Evolutionary conservation across 2,888 invertebrate species (phyloP).

Genomic region (Drosophila peninsularis): DNA sequence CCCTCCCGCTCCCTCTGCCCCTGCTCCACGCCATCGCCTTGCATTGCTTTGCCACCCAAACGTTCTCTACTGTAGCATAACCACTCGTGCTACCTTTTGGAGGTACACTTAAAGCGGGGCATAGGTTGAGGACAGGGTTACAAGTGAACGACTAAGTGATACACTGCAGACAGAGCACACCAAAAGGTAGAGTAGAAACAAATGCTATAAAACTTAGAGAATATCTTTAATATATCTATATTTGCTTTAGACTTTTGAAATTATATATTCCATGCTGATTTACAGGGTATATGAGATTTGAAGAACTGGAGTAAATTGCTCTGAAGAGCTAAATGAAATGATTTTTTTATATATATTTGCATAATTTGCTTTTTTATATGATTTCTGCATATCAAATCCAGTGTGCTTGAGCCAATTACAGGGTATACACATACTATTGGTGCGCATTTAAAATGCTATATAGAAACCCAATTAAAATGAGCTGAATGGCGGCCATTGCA

Average conservation of each 20-base stretch:
- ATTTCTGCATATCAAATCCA: too few species aligned
- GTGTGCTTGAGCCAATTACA: neutral
- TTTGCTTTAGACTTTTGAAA: neutral
- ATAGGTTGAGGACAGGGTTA: neutral
- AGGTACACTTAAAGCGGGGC: neutral
- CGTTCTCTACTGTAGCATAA: neutral
- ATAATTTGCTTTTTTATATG: too few species aligned
- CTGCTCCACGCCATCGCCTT: neutral
- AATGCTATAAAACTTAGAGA: neutral
- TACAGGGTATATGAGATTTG: neutral
- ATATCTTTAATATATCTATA: neutral
- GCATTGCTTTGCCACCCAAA: neutral
- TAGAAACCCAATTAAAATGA: constrained; percentile 14
- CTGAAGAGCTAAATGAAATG: neutral
- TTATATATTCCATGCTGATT: too few species aligned
- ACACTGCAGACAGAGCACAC: neutral
- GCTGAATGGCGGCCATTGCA: neutral
- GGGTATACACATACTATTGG: constrained; percentile 4
- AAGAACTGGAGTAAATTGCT: neutral
- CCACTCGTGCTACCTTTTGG: neutral
- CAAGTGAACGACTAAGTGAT: neutral
- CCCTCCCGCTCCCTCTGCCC: too few species aligned
- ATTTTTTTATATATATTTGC: too few species aligned
- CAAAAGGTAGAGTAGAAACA: neutral
- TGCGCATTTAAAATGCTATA: constrained; percentile 1